Conservation (phyloP, 2,888 invertebrate genomes). For the Mesoligia furuncula region DNA sequence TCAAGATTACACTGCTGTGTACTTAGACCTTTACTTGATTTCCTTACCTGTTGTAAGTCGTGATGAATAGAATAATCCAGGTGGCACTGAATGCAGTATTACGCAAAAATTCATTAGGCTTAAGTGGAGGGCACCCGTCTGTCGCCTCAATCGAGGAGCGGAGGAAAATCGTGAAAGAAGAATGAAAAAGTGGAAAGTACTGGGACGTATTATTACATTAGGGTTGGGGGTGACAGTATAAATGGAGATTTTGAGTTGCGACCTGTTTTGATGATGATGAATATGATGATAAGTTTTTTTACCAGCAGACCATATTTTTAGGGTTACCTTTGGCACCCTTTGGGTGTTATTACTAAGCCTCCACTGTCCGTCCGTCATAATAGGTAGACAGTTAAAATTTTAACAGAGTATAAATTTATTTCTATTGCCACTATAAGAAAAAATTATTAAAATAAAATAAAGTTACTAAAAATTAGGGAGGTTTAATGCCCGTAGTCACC, state of each 20-base stretch:
- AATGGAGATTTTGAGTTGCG: constrained; percentile 1
- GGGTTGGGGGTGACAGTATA: background rate
- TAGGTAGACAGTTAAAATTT: no score
- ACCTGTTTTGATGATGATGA: background rate
- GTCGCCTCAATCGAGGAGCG: constrained; percentile 25
- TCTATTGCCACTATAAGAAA: no score
- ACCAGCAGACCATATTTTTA: background rate
- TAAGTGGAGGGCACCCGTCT: constrained; percentile 39
- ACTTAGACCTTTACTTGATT: background rate
- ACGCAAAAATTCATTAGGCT: constrained; percentile 56
- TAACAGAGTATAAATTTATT: no score
- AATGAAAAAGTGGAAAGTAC: background rate
- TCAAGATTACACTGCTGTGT: background rate
- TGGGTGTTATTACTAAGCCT: background rate
- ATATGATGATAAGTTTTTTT: background rate
- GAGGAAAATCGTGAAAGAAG: constrained; percentile 1
- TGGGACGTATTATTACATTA: background rate
- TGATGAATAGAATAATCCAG: constrained; percentile 48
- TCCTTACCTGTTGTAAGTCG: constrained; percentile 30
- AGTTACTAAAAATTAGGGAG: no score
- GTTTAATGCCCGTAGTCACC: no score
- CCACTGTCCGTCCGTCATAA: no score
- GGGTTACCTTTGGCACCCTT: background rate
- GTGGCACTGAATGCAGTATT: constrained; percentile 45
- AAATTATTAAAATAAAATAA: no score